Percentiles rank a stretch among this genome's conserved stretches.
phyloP scores from a whole-genome alignment of 2,113 vertebrate species.

The Corythoichthys intestinalis region DNA sequence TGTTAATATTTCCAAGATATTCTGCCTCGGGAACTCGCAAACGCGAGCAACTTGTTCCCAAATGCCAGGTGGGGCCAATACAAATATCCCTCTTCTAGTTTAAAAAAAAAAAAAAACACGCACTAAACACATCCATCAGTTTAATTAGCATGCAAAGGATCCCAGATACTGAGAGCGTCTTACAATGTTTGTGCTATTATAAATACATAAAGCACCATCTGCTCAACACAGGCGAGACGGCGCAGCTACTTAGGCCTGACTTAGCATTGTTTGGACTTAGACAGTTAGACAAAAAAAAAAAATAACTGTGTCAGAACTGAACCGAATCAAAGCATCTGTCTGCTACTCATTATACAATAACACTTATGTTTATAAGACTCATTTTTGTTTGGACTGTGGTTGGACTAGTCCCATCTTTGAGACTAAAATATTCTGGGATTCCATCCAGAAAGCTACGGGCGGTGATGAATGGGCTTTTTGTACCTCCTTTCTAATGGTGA shows the following conservation, averaged over 20 bases:
- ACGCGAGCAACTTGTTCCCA: background rate
- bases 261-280: constrained; percentile 51
- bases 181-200: constrained; percentile 69
- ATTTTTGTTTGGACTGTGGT: background rate
- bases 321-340: constrained; percentile 2
- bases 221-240: constrained; percentile 57
- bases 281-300: constrained; percentile 29
- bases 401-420: background rate
- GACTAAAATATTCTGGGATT: background rate
- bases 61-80: constrained; percentile 1
- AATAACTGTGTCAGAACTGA: constrained; percentile 32
- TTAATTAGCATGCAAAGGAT: constrained; percentile 57
- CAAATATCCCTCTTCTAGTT: constrained; percentile 15
- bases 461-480: background rate
- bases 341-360: background rate
- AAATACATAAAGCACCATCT: constrained; percentile 70
- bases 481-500: background rate
- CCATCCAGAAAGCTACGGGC: background rate
- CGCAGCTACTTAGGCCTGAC: constrained; percentile 54
- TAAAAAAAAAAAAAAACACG: background rate
- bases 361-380: background rate
- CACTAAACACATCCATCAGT: constrained; percentile 61
- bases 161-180: constrained; percentile 58
- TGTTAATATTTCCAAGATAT: constrained; percentile 30
- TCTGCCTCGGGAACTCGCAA: constrained; percentile 24